Base-by-base conservation (phyloP, 2,113 vertebrate species). In the Caracal caracal region DNA sequence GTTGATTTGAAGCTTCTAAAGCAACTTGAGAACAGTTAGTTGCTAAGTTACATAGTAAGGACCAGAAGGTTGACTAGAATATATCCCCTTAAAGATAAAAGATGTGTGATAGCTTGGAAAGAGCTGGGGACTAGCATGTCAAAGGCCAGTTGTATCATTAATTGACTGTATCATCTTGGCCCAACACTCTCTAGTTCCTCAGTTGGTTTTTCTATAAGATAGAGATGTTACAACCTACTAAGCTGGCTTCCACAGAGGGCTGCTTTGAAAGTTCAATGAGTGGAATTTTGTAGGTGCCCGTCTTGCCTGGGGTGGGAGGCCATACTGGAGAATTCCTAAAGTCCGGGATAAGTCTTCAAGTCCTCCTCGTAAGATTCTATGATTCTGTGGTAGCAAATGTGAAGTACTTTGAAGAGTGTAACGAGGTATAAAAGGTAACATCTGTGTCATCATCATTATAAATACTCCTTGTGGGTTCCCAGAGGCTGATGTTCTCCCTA, bases 1-100 rank as follows among this genome's bases (percentile, higher is more conserved):
- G 43, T 85, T 71, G 53, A 89, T 66, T 26, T 68, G 66, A 90
- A 93, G 28, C 47, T 95, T 89, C 85, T 90, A 95, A 93, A 95
- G n/a, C 66, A 82, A 85, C 68, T 40, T 3, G 28, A 86, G 40
- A 83, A 83, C 20, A 76, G 28, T 90, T 70, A 61, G 10, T 66
- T 80, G n/a, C 28, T 81, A 91, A 94, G 8, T 90, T 85, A 63
- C 40, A 56, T 56, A 47, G 63, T 59, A 89, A 95, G 63, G 61
- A 70, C 40, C 61, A 87, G 86, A 88, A 88, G 30, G 4, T 26
- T 95, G 40, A 95, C 73, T 85, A 71, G 83, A 92, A 89, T 8
- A 75, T 73, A 73, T 70, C 49, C n/a, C 33, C 24, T 56, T 47
- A 81, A 91, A 88, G 59, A 63, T 13, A 94, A 94, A 94, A 81